A percentile compares a stretch with the other conserved stretches of the same genome.
These are phyloP conservation scores for Nasonia longicornis DNA, from an alignment of 1,140 invertebrate species.

Conservation along the genomic window DNA sequence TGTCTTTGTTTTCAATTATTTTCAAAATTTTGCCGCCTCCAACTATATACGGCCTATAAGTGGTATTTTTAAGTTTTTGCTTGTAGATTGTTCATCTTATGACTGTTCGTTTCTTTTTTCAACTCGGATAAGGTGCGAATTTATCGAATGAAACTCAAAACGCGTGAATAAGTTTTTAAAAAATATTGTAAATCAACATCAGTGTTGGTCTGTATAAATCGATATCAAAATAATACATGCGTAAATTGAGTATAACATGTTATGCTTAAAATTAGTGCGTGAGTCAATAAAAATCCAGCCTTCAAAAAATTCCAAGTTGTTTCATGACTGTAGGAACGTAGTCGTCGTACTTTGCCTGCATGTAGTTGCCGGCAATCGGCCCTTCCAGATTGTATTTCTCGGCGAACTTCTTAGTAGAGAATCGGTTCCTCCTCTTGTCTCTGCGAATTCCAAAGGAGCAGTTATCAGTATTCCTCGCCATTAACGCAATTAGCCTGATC, in stretches of 20 bases:
- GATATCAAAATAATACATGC: not conserved
- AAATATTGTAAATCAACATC: not conserved
- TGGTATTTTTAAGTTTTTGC: too few species aligned
- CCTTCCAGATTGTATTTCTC: constrained; percentile 78
- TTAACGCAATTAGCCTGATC: too few species aligned
- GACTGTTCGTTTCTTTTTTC: too few species aligned
- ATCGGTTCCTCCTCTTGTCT: constrained; percentile 56
- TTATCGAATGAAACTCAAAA: not conserved
- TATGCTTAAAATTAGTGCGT: not conserved
- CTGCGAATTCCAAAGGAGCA: constrained; percentile 40
- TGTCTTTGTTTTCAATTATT: constrained; percentile 17
- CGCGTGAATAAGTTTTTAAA: not conserved
- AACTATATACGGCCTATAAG: too few species aligned
- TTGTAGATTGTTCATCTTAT: not conserved
- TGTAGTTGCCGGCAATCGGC: constrained; percentile 83
- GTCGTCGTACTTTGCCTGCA: constrained; percentile 80
- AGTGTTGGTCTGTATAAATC: not conserved
- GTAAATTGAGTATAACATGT: not conserved
- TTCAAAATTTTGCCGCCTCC: constrained; percentile 9
- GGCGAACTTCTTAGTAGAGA: constrained; percentile 75
- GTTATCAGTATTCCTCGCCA: not conserved
- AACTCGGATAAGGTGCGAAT: not conserved
- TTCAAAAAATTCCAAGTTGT: constrained; percentile 51
- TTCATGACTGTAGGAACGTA: constrained; percentile 71
- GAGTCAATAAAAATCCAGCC: not conserved